Evolutionary conservation across 2,888 invertebrate genomes (phyloP), one percentile per base, ranked within the genome.

Genomic region (Ophion ventricosus): DNA sequence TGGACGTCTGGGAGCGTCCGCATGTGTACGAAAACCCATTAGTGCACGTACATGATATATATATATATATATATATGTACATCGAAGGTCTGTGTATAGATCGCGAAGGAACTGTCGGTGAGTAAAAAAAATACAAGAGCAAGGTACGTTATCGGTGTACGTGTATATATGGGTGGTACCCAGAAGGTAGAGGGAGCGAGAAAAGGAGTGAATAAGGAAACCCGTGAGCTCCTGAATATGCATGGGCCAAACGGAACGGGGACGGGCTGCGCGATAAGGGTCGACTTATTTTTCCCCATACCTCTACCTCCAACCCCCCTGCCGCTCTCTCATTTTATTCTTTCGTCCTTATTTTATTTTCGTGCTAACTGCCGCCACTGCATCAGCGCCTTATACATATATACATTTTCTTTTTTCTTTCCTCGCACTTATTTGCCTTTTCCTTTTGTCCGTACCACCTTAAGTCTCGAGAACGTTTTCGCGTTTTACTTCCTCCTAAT

Each of bases 271-370:
- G 91, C 92, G 92, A 92, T 92, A 92, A 93, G 92, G 91, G 91
- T 88, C 92, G 91, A 91, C 92, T 93, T 92, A 91, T 92, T 92
- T 92, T 92, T 91, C 49, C 49, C 49, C 91, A 17, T 17, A 17
- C 49, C 49, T 11, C 43, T n/a, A n/a, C n/a, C n/a, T n/a, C n/a
- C n/a, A n/a, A 91, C 90, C 91, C 92, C 90, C 91, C 91, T 91
- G 1, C 91, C 91, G 91, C 91, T 89, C 91, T 91, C 90, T 91
- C 91, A 87, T 91, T 92, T 90, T 85, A 88, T 89, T 89, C 88
- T 89, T 89, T 88, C 88, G 83, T 91, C 89, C 91, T 92, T 91
- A 92, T 92, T 92, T 92, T 91, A 91, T 92, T 92, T 92, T 88
- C 87, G 90, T 88, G 91, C 91, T 92, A 92, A 92, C 92, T 90